phyloP scores from a whole-genome alignment of 2,888 invertebrate species.

The Chloroclystis v-ata region DNA sequence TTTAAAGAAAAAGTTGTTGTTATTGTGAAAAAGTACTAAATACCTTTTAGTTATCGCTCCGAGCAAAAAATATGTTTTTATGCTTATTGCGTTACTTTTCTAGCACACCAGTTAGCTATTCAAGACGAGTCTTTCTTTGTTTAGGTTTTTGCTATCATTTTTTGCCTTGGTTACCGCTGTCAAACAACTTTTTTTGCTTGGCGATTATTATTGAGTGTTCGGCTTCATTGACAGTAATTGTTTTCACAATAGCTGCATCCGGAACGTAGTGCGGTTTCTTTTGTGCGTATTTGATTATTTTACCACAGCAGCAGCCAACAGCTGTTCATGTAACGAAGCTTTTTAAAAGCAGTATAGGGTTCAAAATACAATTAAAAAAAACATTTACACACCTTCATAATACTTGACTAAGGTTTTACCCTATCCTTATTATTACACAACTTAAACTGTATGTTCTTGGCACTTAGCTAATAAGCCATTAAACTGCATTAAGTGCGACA shows the following conservation, averaged over 20 bases:
- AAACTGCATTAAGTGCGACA: slow-evolving; percentile 21
- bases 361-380: too few species aligned
- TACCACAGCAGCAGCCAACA: slow-evolving; percentile 21
- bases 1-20: too few species aligned
- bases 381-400: too few species aligned
- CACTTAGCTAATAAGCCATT: slow-evolving; percentile 23
- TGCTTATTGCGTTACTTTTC: slow-evolving; percentile 9
- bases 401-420: too few species aligned
- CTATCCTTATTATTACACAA: too few species aligned
- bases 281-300: slow-evolving; percentile 25
- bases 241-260: slow-evolving; percentile 42
- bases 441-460: too few species aligned
- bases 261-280: slow-evolving; percentile 33
- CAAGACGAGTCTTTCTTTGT: slow-evolving; percentile 37
- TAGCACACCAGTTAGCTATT: slow-evolving; percentile 29
- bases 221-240: slow-evolving; percentile 40
- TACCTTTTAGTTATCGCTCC: slow-evolving; percentile 11
- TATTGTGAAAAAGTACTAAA: too few species aligned
- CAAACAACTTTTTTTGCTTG: slow-evolving; percentile 26
- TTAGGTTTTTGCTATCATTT: slow-evolving; percentile 39
- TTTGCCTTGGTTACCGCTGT: slow-evolving; percentile 34
- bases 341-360: neutral
- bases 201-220: slow-evolving; percentile 32
- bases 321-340: slow-evolving; percentile 23
- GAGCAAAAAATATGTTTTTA: slow-evolving; percentile 7